Base-by-base conservation (phyloP, 2,113 vertebrate species). In the Poecile atricapillus region DNA sequence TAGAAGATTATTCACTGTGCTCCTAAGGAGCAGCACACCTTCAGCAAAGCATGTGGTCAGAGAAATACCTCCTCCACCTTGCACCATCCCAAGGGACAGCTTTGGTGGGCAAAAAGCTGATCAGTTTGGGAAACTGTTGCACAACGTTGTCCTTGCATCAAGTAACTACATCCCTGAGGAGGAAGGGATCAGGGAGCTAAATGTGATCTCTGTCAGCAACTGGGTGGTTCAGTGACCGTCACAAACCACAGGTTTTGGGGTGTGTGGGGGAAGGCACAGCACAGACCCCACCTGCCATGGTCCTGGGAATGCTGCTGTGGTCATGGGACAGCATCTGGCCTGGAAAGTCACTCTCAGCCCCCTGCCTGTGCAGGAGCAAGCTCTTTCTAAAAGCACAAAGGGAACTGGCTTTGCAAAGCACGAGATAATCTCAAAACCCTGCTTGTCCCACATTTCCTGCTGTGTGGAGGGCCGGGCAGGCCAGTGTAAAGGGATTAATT, bases 351-450 rank as follows among this genome's bases (percentile, higher is more conserved):
- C 5, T 69, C 52, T 56, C 81, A 59, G 65, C 15, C 7, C 33
- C 30, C 73, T 69, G 75, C 19, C 80, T 55, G 27, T 50, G 68
- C 62, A 25, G 80, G 37, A 71, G 37, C 5, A 11, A 84, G 65
- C 49, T 87, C 65, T 16, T 89, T 78, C 59, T 64, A 60, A 50
- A 87, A 89, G 87, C 76, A 79, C 75, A 92, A 67, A 88, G 65
- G 52, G 62, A 92, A 68, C 50, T 31, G 62, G 78, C 90, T 87
- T 77, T 88, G 56, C 88, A 92, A 78, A 95, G 77, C 92, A 65
- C 0, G 15, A 67, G 89, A 87, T 95, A 95, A 95, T 96, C 93
- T 77, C 92, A 92, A 95, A 96, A 92, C 88, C 93, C 71, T 78
- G 87, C 89, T 74, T 93, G 94, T 95, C 95, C 96, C 93, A 93